Evolutionary conservation across 2,113 vertebrate species (phyloP), one percentile per base, ranked within the genome.

Genomic region (Erpornis zantholeuca): DNA sequence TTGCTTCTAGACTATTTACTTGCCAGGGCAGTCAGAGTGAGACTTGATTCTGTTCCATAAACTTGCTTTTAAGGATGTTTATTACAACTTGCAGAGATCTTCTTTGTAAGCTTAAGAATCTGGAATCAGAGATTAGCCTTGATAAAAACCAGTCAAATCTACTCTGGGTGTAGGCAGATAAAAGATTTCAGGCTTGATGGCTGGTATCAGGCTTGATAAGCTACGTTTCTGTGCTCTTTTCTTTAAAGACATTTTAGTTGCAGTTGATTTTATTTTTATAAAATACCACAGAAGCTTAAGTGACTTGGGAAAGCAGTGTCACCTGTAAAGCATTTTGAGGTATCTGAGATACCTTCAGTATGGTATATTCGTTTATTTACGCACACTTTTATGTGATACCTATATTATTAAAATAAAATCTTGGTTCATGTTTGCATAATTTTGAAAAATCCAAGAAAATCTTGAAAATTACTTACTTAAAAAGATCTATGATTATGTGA

Each of bases 41-140:
- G 71, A 76, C 78, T 90, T 70, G 54, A 78, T 90, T 91, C 38
- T 88, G 52, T 90, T 94, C 71, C 63, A 75, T 95, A 92, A 95
- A 86, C 47, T 75, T 66, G 25, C 44, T n/a, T 90, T 88, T 71
- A 80, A 92, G 44, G 40, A 56, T 94, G 77, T 95, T 94, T 94
- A 68, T 81, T 64, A 75, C 50, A 97, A 17, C 52, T 71, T 64
- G 18, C 18, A 40, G 50, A 82, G 47, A 47, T 75, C 38, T 15
- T 93, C 63, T 76, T 0, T 68, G 35, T 84, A 61, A 86, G 75
- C 35, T 35, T 82, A 52, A 57, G 66, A 93, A 53, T 64, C 53
- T 85, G 78, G 57, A 82, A 90, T 77, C 28, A 3, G 75, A 85
- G 60, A 70, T 68, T 64, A 81, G 11, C 20, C 8, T 2, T 71